Percentiles rank a stretch among this genome's conserved stretches.
Evolutionary conservation across 2,113 vertebrate species (phyloP).

Genomic region (Rhegmatorhina hoffmannsi): DNA sequence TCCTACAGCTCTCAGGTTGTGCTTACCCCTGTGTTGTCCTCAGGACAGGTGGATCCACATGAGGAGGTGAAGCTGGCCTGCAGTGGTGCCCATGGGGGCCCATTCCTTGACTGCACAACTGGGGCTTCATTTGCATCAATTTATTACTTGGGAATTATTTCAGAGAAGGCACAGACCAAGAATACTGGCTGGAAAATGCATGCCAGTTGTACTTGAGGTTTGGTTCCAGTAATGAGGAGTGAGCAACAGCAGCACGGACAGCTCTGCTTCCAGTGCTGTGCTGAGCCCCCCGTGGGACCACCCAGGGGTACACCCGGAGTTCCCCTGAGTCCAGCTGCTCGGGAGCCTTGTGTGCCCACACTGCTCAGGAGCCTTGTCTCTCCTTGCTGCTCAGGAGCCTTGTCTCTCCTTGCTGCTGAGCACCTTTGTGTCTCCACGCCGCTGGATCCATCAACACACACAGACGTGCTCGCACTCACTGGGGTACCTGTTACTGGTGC

Average conservation of each 20-base stretch:
- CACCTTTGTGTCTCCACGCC: background rate
- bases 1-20: background rate
- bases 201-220: background rate
- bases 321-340: background rate
- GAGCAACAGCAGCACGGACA: background rate
- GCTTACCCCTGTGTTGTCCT: background rate
- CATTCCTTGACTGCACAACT: no score
- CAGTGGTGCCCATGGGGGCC: no score
- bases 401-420: no score
- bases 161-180: background rate
- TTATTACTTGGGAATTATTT: background rate
- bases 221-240: background rate
- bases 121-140: background rate
- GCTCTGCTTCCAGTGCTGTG: background rate
- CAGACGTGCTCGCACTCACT: rapidly evolving
- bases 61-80: background rate
- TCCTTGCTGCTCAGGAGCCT: no score
- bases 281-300: background rate
- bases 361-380: no score
- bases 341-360: no score
- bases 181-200: background rate
- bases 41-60: background rate
- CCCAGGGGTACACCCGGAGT: background rate
- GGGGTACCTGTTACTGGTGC: rapidly evolving
- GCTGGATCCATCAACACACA: background rate